A percentile compares a stretch with the other conserved stretches of the same genome.
These are phyloP conservation scores for Astreopora myriophthalma DNA, from an alignment of 64 coral and sea anemone genomes.

Conservation along the genomic window DNA sequence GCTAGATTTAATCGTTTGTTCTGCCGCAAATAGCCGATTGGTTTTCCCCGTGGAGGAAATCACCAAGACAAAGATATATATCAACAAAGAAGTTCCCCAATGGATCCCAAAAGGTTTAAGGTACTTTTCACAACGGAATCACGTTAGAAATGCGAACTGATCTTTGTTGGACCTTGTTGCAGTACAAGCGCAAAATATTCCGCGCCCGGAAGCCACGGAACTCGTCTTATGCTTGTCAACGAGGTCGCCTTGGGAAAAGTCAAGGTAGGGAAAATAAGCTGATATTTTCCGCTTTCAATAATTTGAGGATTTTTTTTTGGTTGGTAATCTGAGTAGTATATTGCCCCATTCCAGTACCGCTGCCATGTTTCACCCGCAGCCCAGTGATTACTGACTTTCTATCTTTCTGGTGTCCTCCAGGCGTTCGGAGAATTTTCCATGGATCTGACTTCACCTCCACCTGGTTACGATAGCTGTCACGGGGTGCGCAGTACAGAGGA, in stretches of 20 bases:
- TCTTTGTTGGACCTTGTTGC: not conserved
- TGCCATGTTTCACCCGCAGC: not conserved
- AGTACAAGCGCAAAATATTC: conserved; percentile 93
- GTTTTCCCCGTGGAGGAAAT: not conserved
- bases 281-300: not conserved
- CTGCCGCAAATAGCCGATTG: not conserved
- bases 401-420: not conserved
- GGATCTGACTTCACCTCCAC: conserved; percentile 67
- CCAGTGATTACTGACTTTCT: not conserved
- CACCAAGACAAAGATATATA: not conserved
- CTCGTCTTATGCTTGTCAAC: conserved; percentile 80
- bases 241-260: conserved; percentile 89
- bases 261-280: conserved; percentile 55
- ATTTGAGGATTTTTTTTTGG: no score
- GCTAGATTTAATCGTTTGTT: not conserved
- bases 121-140: no score
- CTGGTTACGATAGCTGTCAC: conserved; percentile 78
- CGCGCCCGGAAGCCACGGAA: conserved; percentile 61
- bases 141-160: no score
- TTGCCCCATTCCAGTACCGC: not conserved
- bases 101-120: no score
- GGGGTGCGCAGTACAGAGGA: conserved; percentile 48
- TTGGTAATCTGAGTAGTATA: not conserved
- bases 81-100: no score
- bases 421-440: conserved; percentile 70